Evolutionary conservation across 35 echinoderm and acorn worm genomes (phyloP).

Genomic region (Apostichopus californicus): DNA sequence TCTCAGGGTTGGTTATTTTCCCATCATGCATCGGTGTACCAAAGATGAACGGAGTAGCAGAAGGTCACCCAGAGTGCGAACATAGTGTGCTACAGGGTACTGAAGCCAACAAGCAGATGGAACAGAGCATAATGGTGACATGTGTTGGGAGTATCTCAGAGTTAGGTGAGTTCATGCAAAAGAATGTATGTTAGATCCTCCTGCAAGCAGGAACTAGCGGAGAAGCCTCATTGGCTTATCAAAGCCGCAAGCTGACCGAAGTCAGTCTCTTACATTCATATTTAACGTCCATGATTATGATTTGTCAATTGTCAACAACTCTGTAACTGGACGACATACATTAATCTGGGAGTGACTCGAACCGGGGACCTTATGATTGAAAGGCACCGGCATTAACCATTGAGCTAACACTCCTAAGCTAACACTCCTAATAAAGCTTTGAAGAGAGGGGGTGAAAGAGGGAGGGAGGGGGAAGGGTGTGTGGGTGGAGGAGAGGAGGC

Average conservation of each 20-base stretch:
- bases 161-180: slow-evolving; percentile 66
- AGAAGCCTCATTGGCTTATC: too few relatives aligned
- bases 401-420: too few relatives aligned
- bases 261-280: too few relatives aligned
- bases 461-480: neutral
- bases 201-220: too few relatives aligned
- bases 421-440: neutral
- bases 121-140: slow-evolving; percentile 91
- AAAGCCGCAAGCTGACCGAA: too few relatives aligned
- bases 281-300: too few relatives aligned
- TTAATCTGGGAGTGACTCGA: too few relatives aligned
- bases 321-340: too few relatives aligned
- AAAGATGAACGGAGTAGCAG: slow-evolving; percentile 7
- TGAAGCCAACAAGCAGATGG: slow-evolving; percentile 79
- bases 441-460: neutral
- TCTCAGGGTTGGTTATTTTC: slow-evolving; percentile 51
- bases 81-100: slow-evolving; percentile 44
- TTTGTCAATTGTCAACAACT: too few relatives aligned
- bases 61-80: slow-evolving; percentile 26
- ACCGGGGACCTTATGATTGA: too few relatives aligned
- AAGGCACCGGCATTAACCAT: too few relatives aligned
- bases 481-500: slow-evolving; percentile 38
- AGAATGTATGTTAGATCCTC: neutral
- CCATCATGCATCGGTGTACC: slow-evolving; percentile 50
- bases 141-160: slow-evolving; percentile 96